Conservation (phyloP, 2,113 vertebrate species). For the Peromyscus californicus region DNA sequence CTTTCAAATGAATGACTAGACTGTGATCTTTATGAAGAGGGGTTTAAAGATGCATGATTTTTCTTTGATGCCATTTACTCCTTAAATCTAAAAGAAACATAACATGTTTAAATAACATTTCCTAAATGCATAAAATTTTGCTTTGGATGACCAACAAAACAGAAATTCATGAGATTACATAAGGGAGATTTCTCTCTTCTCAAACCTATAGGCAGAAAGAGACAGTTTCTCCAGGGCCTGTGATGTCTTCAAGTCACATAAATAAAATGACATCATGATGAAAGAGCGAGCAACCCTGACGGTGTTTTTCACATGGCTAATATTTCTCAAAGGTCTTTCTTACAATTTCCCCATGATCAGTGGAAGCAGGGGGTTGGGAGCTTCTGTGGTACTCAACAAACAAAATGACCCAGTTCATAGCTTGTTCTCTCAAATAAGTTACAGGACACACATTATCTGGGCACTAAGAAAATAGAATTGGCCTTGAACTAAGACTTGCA, state of each 20-base stretch:
- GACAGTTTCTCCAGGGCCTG: not conserved
- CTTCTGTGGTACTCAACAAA: not conserved
- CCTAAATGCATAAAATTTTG: not conserved
- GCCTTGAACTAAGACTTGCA: slow-evolving; percentile 22
- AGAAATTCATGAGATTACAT: slow-evolving; percentile 1
- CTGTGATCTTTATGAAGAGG: slow-evolving; percentile 13
- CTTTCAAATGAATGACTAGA: slow-evolving; percentile 35
- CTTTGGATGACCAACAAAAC: not conserved
- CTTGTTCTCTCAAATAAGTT: slow-evolving; percentile 25
- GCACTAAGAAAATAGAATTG: not conserved
- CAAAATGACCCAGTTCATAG: not conserved
- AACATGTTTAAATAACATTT: not conserved
- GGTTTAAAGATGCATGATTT: slow-evolving; percentile 29
- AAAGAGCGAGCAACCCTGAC: slow-evolving; percentile 25
- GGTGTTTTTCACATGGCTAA: slow-evolving; percentile 3
- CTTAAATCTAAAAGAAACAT: not conserved
- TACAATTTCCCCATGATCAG: not conserved
- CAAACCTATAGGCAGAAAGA: slow-evolving; percentile 25
- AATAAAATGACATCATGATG: not conserved
- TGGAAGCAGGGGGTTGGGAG: not conserved
- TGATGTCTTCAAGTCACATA: not conserved
- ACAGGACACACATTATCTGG: not conserved
- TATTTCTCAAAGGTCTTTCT: not conserved
- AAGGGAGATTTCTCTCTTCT: slow-evolving; percentile 9
- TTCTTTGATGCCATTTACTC: slow-evolving; percentile 34